Percentiles rank a stretch among this genome's conserved stretches.
Evolutionary conservation across 1,140 invertebrate genomes (phyloP).

Genomic region (Andricus grossulariae): DNA sequence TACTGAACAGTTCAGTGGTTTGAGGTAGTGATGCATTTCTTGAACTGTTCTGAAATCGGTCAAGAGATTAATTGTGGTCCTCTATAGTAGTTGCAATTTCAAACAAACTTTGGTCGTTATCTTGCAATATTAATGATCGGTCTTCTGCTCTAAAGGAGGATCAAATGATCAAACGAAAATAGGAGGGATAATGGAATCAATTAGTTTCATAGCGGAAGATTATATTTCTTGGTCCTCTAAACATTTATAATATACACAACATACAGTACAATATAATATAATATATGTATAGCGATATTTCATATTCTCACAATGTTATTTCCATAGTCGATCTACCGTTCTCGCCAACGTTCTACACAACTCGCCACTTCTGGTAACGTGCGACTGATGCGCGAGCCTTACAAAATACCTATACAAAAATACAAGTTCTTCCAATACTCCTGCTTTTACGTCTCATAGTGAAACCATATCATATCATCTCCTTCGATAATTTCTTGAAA

Average conservation of each 20-base stretch:
- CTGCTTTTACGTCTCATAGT: slow-evolving; percentile 21
- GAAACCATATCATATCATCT: slow-evolving; percentile 9
- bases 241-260: slow-evolving; percentile 70
- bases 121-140: background rate
- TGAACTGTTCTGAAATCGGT: slow-evolving; percentile 23
- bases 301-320: slow-evolving; percentile 21
- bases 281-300: slow-evolving; percentile 40
- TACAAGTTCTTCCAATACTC: slow-evolving; percentile 39
- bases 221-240: slow-evolving; percentile 70
- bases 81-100: slow-evolving; percentile 13
- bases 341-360: slow-evolving; percentile 30
- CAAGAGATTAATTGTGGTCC: slow-evolving; percentile 23
- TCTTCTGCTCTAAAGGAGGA: background rate
- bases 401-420: slow-evolving; percentile 46
- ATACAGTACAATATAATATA: slow-evolving; percentile 51
- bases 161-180: background rate
- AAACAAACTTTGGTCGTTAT: slow-evolving; percentile 29
- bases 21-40: background rate
- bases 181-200: slow-evolving; percentile 25
- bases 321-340: slow-evolving; percentile 22
- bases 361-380: slow-evolving; percentile 22
- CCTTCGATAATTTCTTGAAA: background rate
- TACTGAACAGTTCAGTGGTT: slow-evolving; percentile 15
- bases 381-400: slow-evolving; percentile 37
- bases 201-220: slow-evolving; percentile 51